These are phyloP conservation scores for Drosophila stalkeri DNA, from an alignment of 2,888 invertebrate genomes.

Conservation along the genomic window DNA sequence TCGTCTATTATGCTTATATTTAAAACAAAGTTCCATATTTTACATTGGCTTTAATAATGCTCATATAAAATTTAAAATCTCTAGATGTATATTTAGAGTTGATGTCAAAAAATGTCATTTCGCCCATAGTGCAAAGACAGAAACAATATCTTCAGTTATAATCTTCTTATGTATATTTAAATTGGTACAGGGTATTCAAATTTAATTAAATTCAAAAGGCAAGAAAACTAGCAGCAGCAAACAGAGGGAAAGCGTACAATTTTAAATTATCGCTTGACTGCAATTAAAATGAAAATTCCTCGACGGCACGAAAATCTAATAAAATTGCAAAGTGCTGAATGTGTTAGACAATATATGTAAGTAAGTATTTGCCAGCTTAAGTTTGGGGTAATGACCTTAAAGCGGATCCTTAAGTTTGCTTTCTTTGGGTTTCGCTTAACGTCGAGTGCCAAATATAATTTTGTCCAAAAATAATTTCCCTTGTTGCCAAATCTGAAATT, in stretches of 20 bases:
- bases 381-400: constrained; percentile 10
- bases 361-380: constrained; percentile 25
- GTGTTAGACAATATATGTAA: constrained; percentile 19
- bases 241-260: constrained; percentile 15
- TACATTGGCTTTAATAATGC: no score
- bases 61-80: no score
- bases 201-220: constrained; percentile 53
- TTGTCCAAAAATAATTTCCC: constrained; percentile 19
- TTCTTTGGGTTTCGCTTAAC: constrained; percentile 7
- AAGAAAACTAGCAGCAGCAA: constrained; percentile 32
- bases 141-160: neutral
- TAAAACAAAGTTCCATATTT: no score
- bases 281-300: constrained; percentile 62
- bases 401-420: constrained; percentile 18
- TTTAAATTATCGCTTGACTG: constrained; percentile 53
- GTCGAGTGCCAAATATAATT: constrained; percentile 2
- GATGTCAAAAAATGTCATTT: no score
- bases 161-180: no score
- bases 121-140: neutral
- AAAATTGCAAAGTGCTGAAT: constrained; percentile 40
- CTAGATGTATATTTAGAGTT: no score
- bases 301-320: constrained; percentile 42
- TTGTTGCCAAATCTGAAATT: constrained; percentile 47
- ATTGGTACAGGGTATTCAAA: constrained; percentile 26
- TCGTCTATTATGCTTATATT: no score